Base-by-base conservation (phyloP, 35 echinoderm and acorn worm genomes). In the Lytechinus pictus region DNA sequence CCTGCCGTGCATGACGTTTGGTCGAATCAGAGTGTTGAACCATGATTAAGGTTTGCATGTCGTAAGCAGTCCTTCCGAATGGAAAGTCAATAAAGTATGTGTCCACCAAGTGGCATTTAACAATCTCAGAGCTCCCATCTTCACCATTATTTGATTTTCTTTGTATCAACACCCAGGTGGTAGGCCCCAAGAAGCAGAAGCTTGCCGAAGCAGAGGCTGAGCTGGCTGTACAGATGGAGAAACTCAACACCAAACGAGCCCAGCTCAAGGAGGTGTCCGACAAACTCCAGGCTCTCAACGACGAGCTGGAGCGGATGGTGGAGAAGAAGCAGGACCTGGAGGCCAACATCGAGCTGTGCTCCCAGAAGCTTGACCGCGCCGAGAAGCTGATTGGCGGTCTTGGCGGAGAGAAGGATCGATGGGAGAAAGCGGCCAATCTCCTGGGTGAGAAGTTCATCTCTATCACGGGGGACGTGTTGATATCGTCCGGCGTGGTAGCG, bases 351-450 rank as follows among this genome's bases (percentile, higher is more conserved):
- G 98, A 98, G 79, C 95, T 99, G 54, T 99, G 98, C 87, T 99
- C 98, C 10, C 96, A 98, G 95, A 99, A 99, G 86, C 92, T 99
- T 57, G 96, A 97, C 89, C 55, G 98, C 61, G 98, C 98, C 0
- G 98, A 99, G 94, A 99, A 99, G 92, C 96, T 98, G 86, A 99
- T 99, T 44, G 97, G 97, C 19, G 98, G 98, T 9, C 95, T 99
- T 4, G 98, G 98, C 29, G 98, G 98, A 19, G 98, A 99, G 96
- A 98, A 96, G 89, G 98, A 99, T 89, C 95, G 97, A 9, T 99
- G 98, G 98, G 96, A 97, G 14, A 96, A 98, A 8, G 98, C 98
- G 5, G 98, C 97, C 1, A 89, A 89, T 27, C 28, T 54, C 9
- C 94, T 99, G 0, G 97, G 97, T 16, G 91, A 98, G 92, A 91